These are phyloP conservation scores for Chymomyza caudatula DNA, from an alignment of 2,888 invertebrate species.

Conservation along the genomic window DNA sequence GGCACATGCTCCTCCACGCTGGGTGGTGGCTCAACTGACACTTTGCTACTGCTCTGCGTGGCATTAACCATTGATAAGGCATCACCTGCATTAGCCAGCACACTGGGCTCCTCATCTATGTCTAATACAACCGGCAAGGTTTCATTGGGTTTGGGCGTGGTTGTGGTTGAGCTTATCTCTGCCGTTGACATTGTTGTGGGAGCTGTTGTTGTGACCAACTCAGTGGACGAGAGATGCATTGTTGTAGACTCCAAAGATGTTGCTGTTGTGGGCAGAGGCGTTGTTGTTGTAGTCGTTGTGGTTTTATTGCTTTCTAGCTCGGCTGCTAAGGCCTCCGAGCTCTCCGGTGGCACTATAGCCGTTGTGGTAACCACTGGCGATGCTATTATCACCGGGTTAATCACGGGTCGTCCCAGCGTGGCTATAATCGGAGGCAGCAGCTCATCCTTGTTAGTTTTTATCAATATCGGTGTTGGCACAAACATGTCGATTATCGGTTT, in stretches of 20 bases:
- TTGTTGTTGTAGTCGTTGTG: constrained; percentile 22
- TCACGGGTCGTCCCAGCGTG: constrained; percentile 58
- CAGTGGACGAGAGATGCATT: neutral
- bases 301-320: constrained; percentile 17
- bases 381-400: constrained; percentile 61
- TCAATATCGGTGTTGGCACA: constrained; percentile 67
- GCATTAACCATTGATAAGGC: constrained; percentile 11
- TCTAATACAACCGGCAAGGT: constrained; percentile 58
- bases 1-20: constrained; percentile 7
- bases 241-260: no score
- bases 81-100: constrained; percentile 9
- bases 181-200: constrained; percentile 47
- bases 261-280: constrained; percentile 44
- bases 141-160: constrained; percentile 55
- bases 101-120: constrained; percentile 36
- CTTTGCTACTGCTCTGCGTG: constrained; percentile 22
- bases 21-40: constrained; percentile 2
- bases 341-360: constrained; percentile 17
- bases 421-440: constrained; percentile 70
- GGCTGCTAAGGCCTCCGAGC: constrained; percentile 8
- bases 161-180: constrained; percentile 52
- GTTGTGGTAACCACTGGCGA: constrained; percentile 36
- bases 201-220: constrained; percentile 1
- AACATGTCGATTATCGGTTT: constrained; percentile 73
- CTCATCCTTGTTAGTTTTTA: constrained; percentile 66